Evolutionary conservation across 2,888 invertebrate species (phyloP).

Genomic region (Drosophila monieri): DNA sequence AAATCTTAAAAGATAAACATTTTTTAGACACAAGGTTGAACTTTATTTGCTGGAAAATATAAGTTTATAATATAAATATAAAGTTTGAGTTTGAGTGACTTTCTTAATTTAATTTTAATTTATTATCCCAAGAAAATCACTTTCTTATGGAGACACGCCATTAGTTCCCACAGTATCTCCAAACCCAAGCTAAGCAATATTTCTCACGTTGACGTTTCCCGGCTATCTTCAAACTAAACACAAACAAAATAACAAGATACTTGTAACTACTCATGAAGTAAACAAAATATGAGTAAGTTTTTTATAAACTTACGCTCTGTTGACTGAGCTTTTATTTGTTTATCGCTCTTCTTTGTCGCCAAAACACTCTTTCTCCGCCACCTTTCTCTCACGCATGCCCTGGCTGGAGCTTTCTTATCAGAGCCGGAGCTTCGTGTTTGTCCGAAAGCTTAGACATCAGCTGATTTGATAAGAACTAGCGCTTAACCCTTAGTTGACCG

Average conservation of each 20-base stretch:
- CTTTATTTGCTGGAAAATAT: background rate
- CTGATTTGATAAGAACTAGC: conserved; percentile 58
- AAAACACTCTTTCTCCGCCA: conserved; percentile 6
- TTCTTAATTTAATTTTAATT: background rate
- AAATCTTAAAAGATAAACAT: background rate
- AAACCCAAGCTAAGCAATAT: conserved; percentile 9
- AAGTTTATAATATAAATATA: background rate
- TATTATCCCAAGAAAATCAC: background rate
- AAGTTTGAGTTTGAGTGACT: background rate
- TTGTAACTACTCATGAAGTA: conserved; percentile 29
- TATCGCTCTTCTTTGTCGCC: conserved; percentile 25
- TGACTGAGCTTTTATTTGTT: conserved; percentile 10
- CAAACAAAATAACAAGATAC: conserved; percentile 5
- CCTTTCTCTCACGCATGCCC: conserved; percentile 52
- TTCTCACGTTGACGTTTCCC: conserved; percentile 25
- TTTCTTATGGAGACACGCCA: background rate
- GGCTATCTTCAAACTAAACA: conserved; percentile 8
- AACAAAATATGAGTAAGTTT: conserved; percentile 44
- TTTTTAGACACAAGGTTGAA: background rate
- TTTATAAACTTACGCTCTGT: background rate
- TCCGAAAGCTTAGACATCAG: conserved; percentile 37
- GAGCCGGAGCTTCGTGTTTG: conserved; percentile 10
- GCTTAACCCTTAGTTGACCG: conserved; percentile 65
- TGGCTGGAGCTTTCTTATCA: conserved; percentile 66
- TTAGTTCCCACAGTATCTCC: conserved; percentile 4